Evolutionary conservation across 1,140 invertebrate species (phyloP).

Genomic region (Pogonomyrmex barbatus): DNA sequence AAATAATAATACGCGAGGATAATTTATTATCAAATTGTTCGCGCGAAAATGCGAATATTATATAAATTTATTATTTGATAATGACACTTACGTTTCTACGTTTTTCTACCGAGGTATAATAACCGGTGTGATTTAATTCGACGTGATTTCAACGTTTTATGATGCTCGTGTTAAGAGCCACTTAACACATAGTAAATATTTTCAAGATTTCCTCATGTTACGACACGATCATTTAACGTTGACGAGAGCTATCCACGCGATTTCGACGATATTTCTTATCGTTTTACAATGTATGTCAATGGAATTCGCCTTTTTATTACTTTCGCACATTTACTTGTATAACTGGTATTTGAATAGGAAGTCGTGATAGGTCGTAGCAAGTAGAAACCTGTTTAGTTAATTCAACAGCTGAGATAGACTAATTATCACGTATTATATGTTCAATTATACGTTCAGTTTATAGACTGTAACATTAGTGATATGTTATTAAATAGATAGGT

Average conservation of each 20-base stretch:
- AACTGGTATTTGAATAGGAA: neutral
- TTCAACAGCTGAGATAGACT: neutral
- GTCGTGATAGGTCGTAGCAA: constrained; percentile 30
- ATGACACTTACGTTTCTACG: neutral
- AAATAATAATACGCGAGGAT: constrained; percentile 12
- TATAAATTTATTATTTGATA: constrained; percentile 9
- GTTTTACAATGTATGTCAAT: constrained; percentile 33
- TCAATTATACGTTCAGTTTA: constrained; percentile 8
- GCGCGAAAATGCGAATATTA: neutral
- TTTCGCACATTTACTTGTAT: constrained; percentile 9
- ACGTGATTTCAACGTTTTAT: constrained; percentile 31
- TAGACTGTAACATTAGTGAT: neutral
- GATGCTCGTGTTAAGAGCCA: constrained; percentile 41
- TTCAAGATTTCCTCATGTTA: constrained; percentile 36
- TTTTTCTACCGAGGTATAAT: constrained; percentile 2
- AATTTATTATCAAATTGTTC: constrained; percentile 37
- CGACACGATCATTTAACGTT: constrained; percentile 43
- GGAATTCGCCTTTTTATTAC: constrained; percentile 48
- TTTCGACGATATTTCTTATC: constrained; percentile 30
- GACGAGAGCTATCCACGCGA: constrained; percentile 20
- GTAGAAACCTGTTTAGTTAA: constrained; percentile 24
- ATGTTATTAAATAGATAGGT: neutral
- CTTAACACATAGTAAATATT: constrained; percentile 55
- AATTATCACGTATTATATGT: constrained; percentile 21
- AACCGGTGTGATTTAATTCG: constrained; percentile 7